phyloP scores from a whole-genome alignment of 2,113 vertebrate genomes.

The Hymenochirus boettgeri region DNA sequence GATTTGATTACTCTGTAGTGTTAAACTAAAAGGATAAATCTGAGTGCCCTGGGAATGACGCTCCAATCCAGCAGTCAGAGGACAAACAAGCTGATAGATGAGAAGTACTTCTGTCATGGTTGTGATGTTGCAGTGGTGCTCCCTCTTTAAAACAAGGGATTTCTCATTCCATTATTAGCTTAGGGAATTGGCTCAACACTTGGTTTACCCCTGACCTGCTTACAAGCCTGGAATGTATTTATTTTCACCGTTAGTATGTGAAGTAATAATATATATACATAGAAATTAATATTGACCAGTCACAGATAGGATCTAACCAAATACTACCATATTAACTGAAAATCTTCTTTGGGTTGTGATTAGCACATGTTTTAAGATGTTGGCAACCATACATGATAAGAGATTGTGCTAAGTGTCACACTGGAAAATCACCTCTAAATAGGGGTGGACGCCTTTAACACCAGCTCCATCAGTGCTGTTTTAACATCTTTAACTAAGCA shows the following conservation, averaged over 20 bases:
- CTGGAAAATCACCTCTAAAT: too few species aligned
- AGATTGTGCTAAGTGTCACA: too few species aligned
- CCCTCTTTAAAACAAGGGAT: slow-evolving; percentile 27
- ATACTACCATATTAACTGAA: too few species aligned
- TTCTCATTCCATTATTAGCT: slow-evolving; percentile 2
- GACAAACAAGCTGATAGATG: slow-evolving; percentile 52
- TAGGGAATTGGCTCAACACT: slow-evolving; percentile 2
- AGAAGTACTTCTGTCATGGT: slow-evolving; percentile 31
- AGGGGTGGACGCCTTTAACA: too few species aligned
- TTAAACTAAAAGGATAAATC: slow-evolving; percentile 58
- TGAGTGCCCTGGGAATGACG: slow-evolving; percentile 47
- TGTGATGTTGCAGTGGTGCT: slow-evolving; percentile 40
- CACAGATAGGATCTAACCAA: too few species aligned
- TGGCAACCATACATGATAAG: too few species aligned
- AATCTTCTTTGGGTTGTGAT: too few species aligned
- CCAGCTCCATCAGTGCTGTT: too few species aligned
- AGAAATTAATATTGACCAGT: too few species aligned
- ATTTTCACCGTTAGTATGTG: not conserved
- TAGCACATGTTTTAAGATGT: too few species aligned
- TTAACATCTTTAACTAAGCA: too few species aligned
- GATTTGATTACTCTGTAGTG: slow-evolving; percentile 56
- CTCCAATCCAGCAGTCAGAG: slow-evolving; percentile 50
- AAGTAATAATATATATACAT: too few species aligned
- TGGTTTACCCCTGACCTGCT: not conserved
- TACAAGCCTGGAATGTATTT: not conserved